Evolutionary conservation across 2,888 invertebrate genomes (phyloP), one percentile per base, ranked within the genome.

Genomic region (Microctonus aethiopoides): DNA sequence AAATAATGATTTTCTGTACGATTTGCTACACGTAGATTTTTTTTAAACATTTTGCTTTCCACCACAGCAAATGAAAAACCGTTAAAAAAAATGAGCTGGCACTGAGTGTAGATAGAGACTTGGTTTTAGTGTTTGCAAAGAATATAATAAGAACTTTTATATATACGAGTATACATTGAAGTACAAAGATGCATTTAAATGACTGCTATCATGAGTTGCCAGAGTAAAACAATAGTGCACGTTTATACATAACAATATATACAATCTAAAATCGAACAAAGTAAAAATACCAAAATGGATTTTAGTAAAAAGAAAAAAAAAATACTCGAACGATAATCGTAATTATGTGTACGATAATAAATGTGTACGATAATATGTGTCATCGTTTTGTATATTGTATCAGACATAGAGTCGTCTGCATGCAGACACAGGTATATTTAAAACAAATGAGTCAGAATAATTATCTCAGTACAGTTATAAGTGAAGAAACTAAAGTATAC

Each of bases 171-270:
- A 56, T 61, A 56, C 60, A 36, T 41, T 54, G 65, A 65, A 70
- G 65, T 65, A 61, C 65, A 57, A 54, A 20, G 66, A 70, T 60
- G 52, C 70, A 60, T 70, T 70, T 66, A 66, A 65, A 70, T 52
- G 66, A 51, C 60, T 60, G 60, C 51, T 60, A 52, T 20, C 59
- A 46, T n/a, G 32, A 46, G 41, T 22, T 13, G 52, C 34, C 60
- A 4, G 13, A 5, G 2, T 24, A 13, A 56, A 26, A n/a, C 56
- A 1, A 13, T 29, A 29, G 26, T 2, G 56, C 52, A n/a, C 26
- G 11, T 7, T 26, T 56, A 29, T 56, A 29, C 16, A 13, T 29
- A 56, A 56, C 26, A 29, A 29, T n/a, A 39, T 39, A 13, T 39
- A 39, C n/a, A n/a, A n/a, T n/a, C n/a, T n/a, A n/a, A 39, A 39